phyloP scores from a whole-genome alignment of 2,113 vertebrate species.

The Nestor notabilis region DNA sequence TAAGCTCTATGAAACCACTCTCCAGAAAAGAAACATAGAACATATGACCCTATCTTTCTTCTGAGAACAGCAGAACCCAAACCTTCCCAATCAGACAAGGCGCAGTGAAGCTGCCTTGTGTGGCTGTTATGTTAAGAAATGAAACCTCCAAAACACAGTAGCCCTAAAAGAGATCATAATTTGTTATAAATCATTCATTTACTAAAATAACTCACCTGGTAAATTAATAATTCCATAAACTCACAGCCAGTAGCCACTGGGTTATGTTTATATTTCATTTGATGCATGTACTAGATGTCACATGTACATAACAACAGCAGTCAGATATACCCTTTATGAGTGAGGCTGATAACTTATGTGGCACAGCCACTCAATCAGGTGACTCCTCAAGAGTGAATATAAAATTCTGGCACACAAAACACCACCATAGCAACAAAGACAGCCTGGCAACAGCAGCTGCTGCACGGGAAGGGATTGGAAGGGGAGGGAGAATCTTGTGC shows the following conservation, averaged over 20 bases:
- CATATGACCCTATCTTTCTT: neutral
- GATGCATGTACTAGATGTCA: neutral
- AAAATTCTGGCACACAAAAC: constrained; percentile 44
- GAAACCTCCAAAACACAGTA: neutral
- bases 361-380: constrained; percentile 30
- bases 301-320: neutral
- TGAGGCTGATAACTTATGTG: neutral
- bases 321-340: neutral
- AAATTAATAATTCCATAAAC: neutral
- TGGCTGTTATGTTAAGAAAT: neutral
- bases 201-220: neutral
- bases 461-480: neutral
- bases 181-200: neutral
- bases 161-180: neutral
- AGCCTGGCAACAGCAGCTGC: constrained; percentile 52
- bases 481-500: neutral
- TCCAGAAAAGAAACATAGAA: neutral
- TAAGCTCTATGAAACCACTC: neutral
- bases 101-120: neutral
- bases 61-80: neutral
- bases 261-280: neutral
- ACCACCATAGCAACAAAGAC: constrained; percentile 56
- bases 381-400: constrained; percentile 31
- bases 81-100: neutral
- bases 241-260: neutral